Evolutionary conservation across 2,888 invertebrate species (phyloP), one percentile per base, ranked within the genome.

Genomic region (Prenolepis imparis): DNA sequence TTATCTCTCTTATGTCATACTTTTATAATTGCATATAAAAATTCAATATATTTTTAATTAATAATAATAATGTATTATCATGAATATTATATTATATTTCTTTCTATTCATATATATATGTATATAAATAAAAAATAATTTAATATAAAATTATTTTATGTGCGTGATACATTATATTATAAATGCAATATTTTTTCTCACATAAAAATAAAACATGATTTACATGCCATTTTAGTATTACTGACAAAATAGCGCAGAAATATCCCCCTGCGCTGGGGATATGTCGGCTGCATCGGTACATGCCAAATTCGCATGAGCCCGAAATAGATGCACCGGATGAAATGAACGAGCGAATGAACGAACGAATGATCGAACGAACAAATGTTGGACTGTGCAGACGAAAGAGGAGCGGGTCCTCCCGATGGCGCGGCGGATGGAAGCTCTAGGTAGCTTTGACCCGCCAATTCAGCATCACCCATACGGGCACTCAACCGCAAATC

Each of bases 401-500:
- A 11, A 80, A 59, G 82, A 81, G 84, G 85, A 86, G 85, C 64
- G 83, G 75, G 88, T 83, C 59, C 87, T 88, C 84, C 81, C 64
- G 84, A 63, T 67, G n/a, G n/a, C n/a, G 28, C 3, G 74, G 70
- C 82, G 78, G 18, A 36, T 12, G 57, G 70, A 80, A 70, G 70
- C 80, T 78, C 84, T 72, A 84, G 86, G 83, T 89, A 84, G 91
- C 89, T 91, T 90, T 92, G 91, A 92, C 92, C 91, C 92, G 92
- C 92, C 93, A 93, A 93, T 94, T 93, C 93, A 93, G 92, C 93
- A 93, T 93, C 89, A 88, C 86, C 92, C 92, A 91, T 92, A 93
- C 92, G 92, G 91, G 90, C 91, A 93, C 92, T 93, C 93, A 90
- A 93, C 93, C 94, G 92, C 93, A 94, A 94, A 94, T 94, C 93